Evolutionary conservation across 2,888 invertebrate species (phyloP).

Genomic region (Polyommatus iphigenia): DNA sequence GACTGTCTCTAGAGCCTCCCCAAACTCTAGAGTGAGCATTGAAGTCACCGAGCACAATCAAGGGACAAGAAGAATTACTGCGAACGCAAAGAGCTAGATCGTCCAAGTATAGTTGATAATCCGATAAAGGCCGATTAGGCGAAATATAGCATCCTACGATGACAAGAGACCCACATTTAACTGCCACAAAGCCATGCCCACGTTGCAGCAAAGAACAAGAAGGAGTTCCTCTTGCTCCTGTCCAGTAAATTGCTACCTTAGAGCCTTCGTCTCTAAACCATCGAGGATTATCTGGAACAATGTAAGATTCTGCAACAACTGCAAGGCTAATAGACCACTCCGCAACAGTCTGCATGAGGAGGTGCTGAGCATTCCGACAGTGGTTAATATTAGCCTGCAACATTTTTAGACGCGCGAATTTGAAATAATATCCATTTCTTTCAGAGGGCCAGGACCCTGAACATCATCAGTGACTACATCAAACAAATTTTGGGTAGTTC

Average conservation of each 20-base stretch:
- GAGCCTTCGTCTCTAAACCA: background rate
- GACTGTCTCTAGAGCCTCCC: background rate
- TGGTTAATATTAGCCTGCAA: constrained; percentile 20
- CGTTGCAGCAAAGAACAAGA: background rate
- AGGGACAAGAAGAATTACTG: background rate
- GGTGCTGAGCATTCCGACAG: constrained; percentile 22
- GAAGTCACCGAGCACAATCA: constrained; percentile 10
- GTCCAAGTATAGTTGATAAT: constrained; percentile 16
- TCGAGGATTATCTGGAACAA: background rate
- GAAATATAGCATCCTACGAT: constrained; percentile 25
- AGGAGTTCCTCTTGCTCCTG: background rate
- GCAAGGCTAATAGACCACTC: constrained; percentile 11
- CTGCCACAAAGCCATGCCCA: constrained; percentile 7
- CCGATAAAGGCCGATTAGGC: background rate
- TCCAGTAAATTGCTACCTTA: constrained; percentile 11
- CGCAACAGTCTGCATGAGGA: constrained; percentile 16
- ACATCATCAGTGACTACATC: background rate
- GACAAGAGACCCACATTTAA: background rate
- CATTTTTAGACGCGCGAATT: background rate
- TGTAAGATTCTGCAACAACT: constrained; percentile 7
- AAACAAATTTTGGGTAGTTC: background rate
- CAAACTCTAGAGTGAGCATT: constrained; percentile 22
- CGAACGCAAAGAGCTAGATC: background rate
- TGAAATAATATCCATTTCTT: constrained; percentile 2
- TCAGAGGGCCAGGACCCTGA: background rate